Conservation (phyloP, 2,888 invertebrate species). For the Agrochola litura region DNA sequence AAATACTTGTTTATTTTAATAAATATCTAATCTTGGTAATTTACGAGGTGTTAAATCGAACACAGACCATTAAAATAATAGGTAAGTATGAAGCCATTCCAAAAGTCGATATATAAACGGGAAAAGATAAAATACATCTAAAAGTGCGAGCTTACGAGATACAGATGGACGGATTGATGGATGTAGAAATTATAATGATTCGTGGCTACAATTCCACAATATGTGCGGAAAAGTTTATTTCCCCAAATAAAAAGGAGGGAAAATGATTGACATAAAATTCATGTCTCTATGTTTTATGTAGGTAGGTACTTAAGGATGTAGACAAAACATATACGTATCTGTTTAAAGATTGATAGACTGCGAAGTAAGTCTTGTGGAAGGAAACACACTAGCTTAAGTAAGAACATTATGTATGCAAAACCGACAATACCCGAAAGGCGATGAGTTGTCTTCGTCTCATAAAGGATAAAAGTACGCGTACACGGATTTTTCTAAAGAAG, state of each 20-base stretch:
- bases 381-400: constrained; percentile 20
- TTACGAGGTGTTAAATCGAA: constrained; percentile 24
- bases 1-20: constrained; percentile 9
- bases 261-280: constrained; percentile 39
- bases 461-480: constrained; percentile 45
- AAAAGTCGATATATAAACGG: constrained; percentile 18
- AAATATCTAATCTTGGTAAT: constrained; percentile 3
- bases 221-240: constrained; percentile 39
- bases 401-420: constrained; percentile 37
- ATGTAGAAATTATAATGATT: constrained; percentile 52
- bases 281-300: constrained; percentile 8
- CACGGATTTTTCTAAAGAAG: constrained; percentile 54
- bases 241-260: constrained; percentile 27
- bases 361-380: constrained; percentile 23
- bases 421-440: constrained; percentile 37
- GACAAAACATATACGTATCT: constrained; percentile 9
- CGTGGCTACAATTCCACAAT: constrained; percentile 27
- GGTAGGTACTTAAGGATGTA: neutral
- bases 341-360: constrained; percentile 14
- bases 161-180: constrained; percentile 35
- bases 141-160: constrained; percentile 19
- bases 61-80: constrained; percentile 20
- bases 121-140: constrained; percentile 33
- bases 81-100: constrained; percentile 4
- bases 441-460: constrained; percentile 51